Conservation (phyloP, 2,888 invertebrate species). For the Nymphalis polychloros region DNA sequence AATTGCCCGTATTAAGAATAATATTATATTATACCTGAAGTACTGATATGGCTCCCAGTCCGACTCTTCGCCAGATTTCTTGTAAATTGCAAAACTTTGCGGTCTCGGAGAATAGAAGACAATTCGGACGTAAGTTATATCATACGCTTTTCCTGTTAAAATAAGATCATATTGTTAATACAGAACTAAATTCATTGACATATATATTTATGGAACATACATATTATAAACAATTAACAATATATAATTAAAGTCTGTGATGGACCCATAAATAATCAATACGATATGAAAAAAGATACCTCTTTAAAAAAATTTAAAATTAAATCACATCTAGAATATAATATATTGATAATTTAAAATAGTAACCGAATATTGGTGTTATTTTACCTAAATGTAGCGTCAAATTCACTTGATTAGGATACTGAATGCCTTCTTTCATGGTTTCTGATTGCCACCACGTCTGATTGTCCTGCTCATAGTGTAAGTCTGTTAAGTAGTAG, state of each 20-base stretch:
- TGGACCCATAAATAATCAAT: too few relatives aligned
- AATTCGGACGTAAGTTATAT: constrained; percentile 97
- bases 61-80: constrained; percentile 88
- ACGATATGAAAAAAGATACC: too few relatives aligned
- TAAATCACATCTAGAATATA: too few relatives aligned
- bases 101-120: constrained; percentile 98
- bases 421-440: constrained; percentile 95
- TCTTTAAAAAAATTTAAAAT: too few relatives aligned
- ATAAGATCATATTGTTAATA: neutral
- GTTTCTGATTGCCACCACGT: constrained; percentile 99
- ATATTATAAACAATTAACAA: too few relatives aligned
- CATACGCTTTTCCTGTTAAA: constrained; percentile 93
- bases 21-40: constrained; percentile 83
- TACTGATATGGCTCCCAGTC: constrained; percentile 95
- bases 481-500: constrained; percentile 93
- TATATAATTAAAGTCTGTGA: too few relatives aligned
- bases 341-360: too few relatives aligned
- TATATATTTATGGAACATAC: too few relatives aligned
- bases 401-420: constrained; percentile 95
- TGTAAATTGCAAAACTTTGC: constrained; percentile 98
- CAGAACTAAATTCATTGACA: too few relatives aligned
- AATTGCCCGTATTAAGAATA: neutral
- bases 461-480: constrained; percentile 93
- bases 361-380: too few relatives aligned
- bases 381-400: constrained; percentile 90